These are phyloP conservation scores for Cinclus mexicanus DNA, from an alignment of 2,113 vertebrate genomes.

Conservation along the genomic window DNA sequence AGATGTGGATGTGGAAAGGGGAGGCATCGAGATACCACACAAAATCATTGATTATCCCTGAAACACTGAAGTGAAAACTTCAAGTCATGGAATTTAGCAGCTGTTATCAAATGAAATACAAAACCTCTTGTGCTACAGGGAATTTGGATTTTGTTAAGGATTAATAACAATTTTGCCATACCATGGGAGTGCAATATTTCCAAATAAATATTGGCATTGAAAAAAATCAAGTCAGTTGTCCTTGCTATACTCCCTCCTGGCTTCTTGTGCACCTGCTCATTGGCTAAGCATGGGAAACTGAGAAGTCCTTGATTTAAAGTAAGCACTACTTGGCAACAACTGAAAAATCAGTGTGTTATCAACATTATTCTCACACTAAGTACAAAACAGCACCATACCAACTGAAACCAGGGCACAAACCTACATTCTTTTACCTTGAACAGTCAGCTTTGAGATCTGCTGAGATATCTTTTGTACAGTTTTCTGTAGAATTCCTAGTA, in stretches of 20 bases:
- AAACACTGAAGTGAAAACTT: not conserved
- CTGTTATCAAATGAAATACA: not conserved
- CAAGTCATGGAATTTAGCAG: not conserved
- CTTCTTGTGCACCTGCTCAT: not conserved
- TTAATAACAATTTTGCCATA: not conserved
- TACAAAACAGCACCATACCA: not conserved
- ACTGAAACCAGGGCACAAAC: not conserved
- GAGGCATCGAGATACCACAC: not conserved
- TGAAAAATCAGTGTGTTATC: not conserved
- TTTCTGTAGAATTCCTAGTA: not conserved
- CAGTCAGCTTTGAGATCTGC: not conserved
- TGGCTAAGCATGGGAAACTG: not conserved
- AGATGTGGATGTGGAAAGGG: not conserved
- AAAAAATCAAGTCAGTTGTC: not conserved
- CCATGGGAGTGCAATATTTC: not conserved
- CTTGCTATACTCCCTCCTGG: not conserved
- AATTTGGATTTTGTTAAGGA: not conserved
- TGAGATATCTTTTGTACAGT: not conserved
- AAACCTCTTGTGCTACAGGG: not conserved
- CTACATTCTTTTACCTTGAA: not conserved
- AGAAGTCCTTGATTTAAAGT: not conserved
- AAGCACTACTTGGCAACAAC: not conserved
- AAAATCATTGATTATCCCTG: not conserved
- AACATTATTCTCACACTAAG: not conserved
- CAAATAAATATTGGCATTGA: not conserved